Evolutionary conservation across 2,113 vertebrate genomes (phyloP), one percentile per base, ranked within the genome.

Genomic region (Nannospalax galili): DNA sequence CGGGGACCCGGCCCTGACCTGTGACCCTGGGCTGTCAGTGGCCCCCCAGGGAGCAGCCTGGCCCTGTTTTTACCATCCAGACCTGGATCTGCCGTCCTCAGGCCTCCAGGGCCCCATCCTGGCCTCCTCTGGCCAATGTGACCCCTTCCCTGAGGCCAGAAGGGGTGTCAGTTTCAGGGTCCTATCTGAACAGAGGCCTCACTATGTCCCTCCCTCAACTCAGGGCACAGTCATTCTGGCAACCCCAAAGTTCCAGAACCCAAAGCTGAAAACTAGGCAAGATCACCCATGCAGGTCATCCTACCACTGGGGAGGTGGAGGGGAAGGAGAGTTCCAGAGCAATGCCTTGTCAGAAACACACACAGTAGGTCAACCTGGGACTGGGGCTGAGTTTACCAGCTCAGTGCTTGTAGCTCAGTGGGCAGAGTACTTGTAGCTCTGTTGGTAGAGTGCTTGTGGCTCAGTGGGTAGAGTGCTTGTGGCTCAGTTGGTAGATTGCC

Each of bases 51-150:
- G 93, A 52, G 92, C 26, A 0, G 45, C 56, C 14, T 1, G 4
- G 84, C 26, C 82, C 94, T 97, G 96, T 85, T 96, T 96, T 95
- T 90, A 80, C 93, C 96, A 97, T 97, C 90, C 58, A 60, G 1
- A 2, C 89, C 88, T 56, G 82, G 52, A 93, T 22, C 32, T 4
- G 65, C 19, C 74, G 12, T 95, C 93, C 89, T 32, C 86, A 5
- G 78, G 35, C 78, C 90, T 26, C 32, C 0, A 3, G 73, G 73
- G 60, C 48, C 92, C 82, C 70, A 20, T 70, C 79, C 84, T 3
- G 1, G 86, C 81, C 74, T 48, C 52, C 37, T 14, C 28, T 4
- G 35, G 64, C 24, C 37, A 42, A 24, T 0, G 0, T 3, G 79
- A 3, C 45, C 45, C 0, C 20, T 56, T 74, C 17, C 0, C 42